Evolutionary conservation across 2,113 vertebrate species (phyloP), one percentile per base, ranked within the genome.

Genomic region (Alces alces): DNA sequence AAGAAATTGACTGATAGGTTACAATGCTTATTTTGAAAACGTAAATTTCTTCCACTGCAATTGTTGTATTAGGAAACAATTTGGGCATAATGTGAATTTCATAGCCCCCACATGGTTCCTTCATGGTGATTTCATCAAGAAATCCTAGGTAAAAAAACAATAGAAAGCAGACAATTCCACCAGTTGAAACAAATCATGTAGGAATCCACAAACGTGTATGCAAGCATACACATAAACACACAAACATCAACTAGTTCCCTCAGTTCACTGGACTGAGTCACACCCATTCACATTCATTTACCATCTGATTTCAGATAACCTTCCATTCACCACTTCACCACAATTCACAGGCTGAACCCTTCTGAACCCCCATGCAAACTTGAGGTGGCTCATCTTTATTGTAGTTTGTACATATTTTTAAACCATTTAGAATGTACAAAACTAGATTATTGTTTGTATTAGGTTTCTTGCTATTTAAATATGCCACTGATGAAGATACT

Each of bases 11-110:
- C 84, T 94, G 39, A 85, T 96, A 57, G 47, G 52, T 73, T 80
- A 11, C n/a, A 88, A 93, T 5, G 23, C 43, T 96, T 87, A 92
- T 87, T 97, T 96, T 94, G 79, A 94, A 93, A 93, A 87, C 50
- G 43, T 70, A 93, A 89, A 76, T 86, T 93, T 92, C 70, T 78
- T 79, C 82, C 87, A 84, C 30, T 76, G 73, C 4, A 1, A 73
- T 0, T 91, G 86, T 89, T 88, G 55, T 50, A 64, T 94, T 66
- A 93, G 55, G 89, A 45, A 93, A 84, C 66, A 80, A 97, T 85
- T 17, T 86, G 25, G 95, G 52, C 90, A 84, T 93, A 91, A 93
- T 79, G 86, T 43, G 43, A 94, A 96, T 96, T 76, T 90, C 89
- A 87, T 39, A 0, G 52, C 80, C 55, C 80, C n/a, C 33, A 25